Conservation (phyloP, 2,888 invertebrate genomes). For the Elaeidobius kamerunicus region DNA sequence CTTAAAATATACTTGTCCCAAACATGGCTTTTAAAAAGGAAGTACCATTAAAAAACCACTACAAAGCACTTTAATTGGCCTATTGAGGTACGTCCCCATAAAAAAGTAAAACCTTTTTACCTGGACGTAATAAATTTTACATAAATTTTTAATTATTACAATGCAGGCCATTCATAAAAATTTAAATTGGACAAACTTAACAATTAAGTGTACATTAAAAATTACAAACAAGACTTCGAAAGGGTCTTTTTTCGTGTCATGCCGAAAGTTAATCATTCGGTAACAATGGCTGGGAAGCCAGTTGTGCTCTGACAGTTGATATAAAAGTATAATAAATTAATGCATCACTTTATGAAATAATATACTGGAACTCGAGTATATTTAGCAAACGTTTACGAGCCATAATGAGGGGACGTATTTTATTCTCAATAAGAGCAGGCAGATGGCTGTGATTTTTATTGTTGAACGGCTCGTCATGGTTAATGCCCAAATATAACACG, state of each 20-base stretch:
- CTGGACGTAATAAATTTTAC: slow-evolving; percentile 32
- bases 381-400: slow-evolving; percentile 48
- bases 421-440: slow-evolving; percentile 45
- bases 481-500: slow-evolving; percentile 46
- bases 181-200: slow-evolving; percentile 37
- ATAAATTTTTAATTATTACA: slow-evolving; percentile 37
- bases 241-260: slow-evolving; percentile 37
- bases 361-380: slow-evolving; percentile 47
- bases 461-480: slow-evolving; percentile 48
- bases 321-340: slow-evolving; percentile 45
- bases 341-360: slow-evolving; percentile 47
- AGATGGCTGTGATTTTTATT: slow-evolving; percentile 49
- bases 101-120: slow-evolving; percentile 27
- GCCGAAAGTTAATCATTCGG: slow-evolving; percentile 44
- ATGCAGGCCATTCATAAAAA: slow-evolving; percentile 34
- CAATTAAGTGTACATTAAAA: slow-evolving; percentile 48
- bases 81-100: slow-evolving; percentile 13
- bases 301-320: slow-evolving; percentile 42
- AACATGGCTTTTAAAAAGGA: slow-evolving; percentile 10
- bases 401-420: slow-evolving; percentile 40
- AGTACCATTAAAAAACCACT: slow-evolving; percentile 16
- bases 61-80: slow-evolving; percentile 27
- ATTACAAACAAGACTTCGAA: slow-evolving; percentile 45
- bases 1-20: slow-evolving; percentile 7
- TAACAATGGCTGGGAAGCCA: slow-evolving; percentile 42